Percentiles rank a stretch among this genome's conserved stretches.
Evolutionary conservation across 2,113 vertebrate species (phyloP).

Genomic region (Gadus chalcogrammus): DNA sequence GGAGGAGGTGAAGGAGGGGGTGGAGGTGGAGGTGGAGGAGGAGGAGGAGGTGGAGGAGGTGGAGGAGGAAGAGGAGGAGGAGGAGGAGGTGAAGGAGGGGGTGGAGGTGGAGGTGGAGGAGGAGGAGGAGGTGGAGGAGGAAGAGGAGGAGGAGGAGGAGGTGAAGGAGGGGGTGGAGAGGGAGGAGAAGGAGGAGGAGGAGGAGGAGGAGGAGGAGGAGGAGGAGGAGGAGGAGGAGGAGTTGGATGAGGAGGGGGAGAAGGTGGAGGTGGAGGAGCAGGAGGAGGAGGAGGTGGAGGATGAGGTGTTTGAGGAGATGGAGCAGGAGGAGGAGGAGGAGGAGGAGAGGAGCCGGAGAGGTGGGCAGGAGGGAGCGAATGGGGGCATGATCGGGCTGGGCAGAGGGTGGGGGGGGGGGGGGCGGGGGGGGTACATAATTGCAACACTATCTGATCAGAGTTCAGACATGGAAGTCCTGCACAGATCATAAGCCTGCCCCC

Average conservation of each 20-base stretch:
- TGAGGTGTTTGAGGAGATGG: no score
- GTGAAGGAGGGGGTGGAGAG: no score
- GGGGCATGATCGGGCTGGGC: constrained; percentile 12
- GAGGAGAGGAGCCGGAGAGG: constrained; percentile 42
- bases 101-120: no score
- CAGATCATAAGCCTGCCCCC: constrained; percentile 30
- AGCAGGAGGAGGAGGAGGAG: constrained; percentile 43
- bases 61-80: no score
- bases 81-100: no score
- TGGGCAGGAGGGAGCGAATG: constrained; percentile 41
- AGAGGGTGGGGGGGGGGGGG: neutral
- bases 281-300: constrained; percentile 37
- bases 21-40: no score
- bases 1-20: no score
- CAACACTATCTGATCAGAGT: constrained; percentile 51
- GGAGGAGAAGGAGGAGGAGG: no score
- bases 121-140: no score
- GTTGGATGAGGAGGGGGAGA: neutral
- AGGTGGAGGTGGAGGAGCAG: constrained; percentile 50
- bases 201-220: constrained; percentile 58
- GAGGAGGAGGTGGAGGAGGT: no score
- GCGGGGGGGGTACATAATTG: constrained; percentile 47
- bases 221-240: no score
- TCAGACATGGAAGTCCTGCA: constrained; percentile 46
- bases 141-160: constrained; percentile 35